Percentiles rank a stretch among this genome's conserved stretches.
Evolutionary conservation across 2,888 invertebrate genomes (phyloP).

Genomic region (Invenusta paracnida): DNA sequence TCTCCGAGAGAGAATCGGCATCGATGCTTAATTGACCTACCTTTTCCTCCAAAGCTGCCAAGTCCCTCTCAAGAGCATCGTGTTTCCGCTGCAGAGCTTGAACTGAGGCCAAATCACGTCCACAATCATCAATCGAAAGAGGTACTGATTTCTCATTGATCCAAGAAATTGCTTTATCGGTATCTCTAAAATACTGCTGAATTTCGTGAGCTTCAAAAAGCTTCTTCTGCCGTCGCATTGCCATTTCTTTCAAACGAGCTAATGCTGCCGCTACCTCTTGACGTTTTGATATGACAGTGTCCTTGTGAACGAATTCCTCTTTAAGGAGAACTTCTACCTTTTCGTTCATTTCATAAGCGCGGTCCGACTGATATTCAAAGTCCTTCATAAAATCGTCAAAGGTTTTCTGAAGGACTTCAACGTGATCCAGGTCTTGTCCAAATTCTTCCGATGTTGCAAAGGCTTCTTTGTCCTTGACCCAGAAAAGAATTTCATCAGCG

Average conservation of each 20-base stretch:
- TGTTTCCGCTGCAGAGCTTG: slow-evolving; percentile 90
- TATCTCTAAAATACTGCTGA: slow-evolving; percentile 85
- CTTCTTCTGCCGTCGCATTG: slow-evolving; percentile 88
- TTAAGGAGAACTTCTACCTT: slow-evolving; percentile 84
- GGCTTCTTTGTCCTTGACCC: slow-evolving; percentile 95
- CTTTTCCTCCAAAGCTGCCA: slow-evolving; percentile 92
- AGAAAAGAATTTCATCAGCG: slow-evolving; percentile 97
- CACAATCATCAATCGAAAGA: slow-evolving; percentile 92
- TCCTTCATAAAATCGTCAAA: slow-evolving; percentile 81
- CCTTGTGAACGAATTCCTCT: slow-evolving; percentile 86
- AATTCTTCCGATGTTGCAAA: slow-evolving; percentile 96
- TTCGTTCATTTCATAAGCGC: slow-evolving; percentile 60
- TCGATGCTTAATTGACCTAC: slow-evolving; percentile 81
- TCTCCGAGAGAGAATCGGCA: slow-evolving; percentile 81
- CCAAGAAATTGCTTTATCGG: slow-evolving; percentile 98
- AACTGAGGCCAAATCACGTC: slow-evolving; percentile 90
- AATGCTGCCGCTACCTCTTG: slow-evolving; percentile 71
- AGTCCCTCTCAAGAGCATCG: slow-evolving; percentile 92
- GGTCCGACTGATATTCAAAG: slow-evolving; percentile 32
- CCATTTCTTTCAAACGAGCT: slow-evolving; percentile 86
- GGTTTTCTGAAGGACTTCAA: slow-evolving; percentile 95
- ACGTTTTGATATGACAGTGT: slow-evolving; percentile 68
- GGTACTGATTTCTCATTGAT: slow-evolving; percentile 95
- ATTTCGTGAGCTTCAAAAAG: slow-evolving; percentile 97
- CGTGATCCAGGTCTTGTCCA: slow-evolving; percentile 95